Percentiles rank a stretch among this genome's conserved stretches.
These are phyloP conservation scores for Brachymystax lenok DNA, from an alignment of 2,797 vertebrate genomes.

Conservation along the genomic window DNA sequence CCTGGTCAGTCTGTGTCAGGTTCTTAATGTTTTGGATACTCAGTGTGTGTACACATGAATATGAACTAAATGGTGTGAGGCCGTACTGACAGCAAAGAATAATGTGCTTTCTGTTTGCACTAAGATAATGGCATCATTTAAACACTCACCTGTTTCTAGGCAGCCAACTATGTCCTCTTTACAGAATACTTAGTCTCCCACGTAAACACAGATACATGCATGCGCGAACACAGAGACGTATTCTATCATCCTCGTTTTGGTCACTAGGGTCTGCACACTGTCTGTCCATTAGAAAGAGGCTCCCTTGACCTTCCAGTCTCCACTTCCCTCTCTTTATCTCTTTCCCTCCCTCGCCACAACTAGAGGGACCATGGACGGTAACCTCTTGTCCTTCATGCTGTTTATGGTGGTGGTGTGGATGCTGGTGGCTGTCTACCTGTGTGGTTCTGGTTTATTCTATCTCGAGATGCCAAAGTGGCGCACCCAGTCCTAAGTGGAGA, in stretches of 20 bases:
- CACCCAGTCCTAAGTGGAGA: too few relatives aligned
- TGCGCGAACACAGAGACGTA: not conserved
- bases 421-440: constrained; percentile 43
- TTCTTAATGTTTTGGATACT: too few relatives aligned
- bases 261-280: not conserved
- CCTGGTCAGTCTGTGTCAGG: too few relatives aligned
- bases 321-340: not conserved
- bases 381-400: constrained; percentile 32
- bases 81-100: constrained; percentile 1
- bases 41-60: constrained; percentile 4
- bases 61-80: not conserved
- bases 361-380: constrained; percentile 32
- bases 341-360: not conserved
- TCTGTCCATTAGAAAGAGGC: not conserved
- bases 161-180: constrained; percentile 4
- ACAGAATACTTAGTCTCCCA: not conserved
- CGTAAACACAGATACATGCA: not conserved
- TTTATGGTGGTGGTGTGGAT: constrained; percentile 43
- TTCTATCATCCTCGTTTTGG: not conserved
- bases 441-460: constrained; percentile 7
- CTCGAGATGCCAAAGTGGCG: too few relatives aligned
- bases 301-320: too few relatives aligned
- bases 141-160: constrained; percentile 7
- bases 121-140: constrained; percentile 26
- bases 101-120: constrained; percentile 28